Evolutionary conservation across 2,797 vertebrate species (phyloP).

Genomic region (Orestias chungarensis): DNA sequence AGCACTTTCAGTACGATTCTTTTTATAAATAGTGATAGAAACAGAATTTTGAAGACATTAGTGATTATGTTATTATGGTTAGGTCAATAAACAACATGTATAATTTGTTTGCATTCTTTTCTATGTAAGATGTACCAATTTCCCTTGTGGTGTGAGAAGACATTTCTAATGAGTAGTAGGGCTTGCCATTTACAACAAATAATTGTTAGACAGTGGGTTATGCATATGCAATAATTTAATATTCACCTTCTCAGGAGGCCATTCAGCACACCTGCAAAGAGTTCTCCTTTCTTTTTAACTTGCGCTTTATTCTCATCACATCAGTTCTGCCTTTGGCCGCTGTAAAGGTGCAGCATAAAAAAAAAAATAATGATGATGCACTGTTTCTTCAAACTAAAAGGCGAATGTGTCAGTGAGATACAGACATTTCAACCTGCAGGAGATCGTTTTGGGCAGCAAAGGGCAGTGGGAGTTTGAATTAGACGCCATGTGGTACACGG

Average conservation of each 20-base stretch:
- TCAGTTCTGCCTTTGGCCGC: constrained; percentile 15
- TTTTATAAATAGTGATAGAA: not conserved
- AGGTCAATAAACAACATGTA: not conserved
- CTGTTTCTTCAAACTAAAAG: constrained; percentile 25
- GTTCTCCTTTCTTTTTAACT: constrained; percentile 10
- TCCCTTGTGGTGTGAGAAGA: not conserved
- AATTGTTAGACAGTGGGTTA: constrained; percentile 3
- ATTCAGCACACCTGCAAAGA: constrained; percentile 33
- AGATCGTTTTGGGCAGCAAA: constrained; percentile 28
- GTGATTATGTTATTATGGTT: not conserved
- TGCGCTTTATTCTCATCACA: constrained; percentile 10
- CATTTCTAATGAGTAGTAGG: constrained; percentile 22
- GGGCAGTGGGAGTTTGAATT: constrained; percentile 34
- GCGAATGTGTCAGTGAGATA: constrained; percentile 21
- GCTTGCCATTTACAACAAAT: constrained; percentile 9
- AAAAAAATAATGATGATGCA: constrained; percentile 15
- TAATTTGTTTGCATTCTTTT: not conserved
- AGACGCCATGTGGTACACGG: constrained; percentile 12
- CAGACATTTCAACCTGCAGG: constrained; percentile 30
- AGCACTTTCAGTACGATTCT: not conserved
- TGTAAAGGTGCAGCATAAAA: constrained; percentile 12
- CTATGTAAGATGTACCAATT: constrained; percentile 19
- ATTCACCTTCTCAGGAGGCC: constrained; percentile 14
- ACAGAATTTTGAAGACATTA: not conserved
- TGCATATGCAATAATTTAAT: constrained; percentile 19